phyloP scores from a whole-genome alignment of 2,888 invertebrate genomes.

The Apoda limacodes region DNA sequence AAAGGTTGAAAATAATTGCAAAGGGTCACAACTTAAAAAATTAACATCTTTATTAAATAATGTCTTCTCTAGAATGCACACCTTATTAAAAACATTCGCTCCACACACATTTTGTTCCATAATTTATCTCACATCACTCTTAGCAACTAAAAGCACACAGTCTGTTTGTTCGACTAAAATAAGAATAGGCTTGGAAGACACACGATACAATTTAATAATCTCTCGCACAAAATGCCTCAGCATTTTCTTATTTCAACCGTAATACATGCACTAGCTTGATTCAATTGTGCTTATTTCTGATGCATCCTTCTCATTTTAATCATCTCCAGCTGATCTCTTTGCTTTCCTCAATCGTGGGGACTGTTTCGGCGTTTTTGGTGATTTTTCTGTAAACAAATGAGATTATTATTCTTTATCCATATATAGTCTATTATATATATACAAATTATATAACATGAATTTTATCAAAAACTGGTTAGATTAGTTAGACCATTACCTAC shows the following conservation, averaged over 20 bases:
- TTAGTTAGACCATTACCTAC: no score
- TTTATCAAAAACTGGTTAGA: no score
- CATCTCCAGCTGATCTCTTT: conserved; percentile 79
- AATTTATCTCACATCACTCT: conserved; percentile 60
- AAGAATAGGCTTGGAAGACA: conserved; percentile 30
- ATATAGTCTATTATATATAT: no score
- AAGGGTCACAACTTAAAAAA: no score
- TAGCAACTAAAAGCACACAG: conserved; percentile 48
- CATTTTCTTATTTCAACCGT: conserved; percentile 47
- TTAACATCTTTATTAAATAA: conserved; percentile 65
- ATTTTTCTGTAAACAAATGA: conserved; percentile 82
- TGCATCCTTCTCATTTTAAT: conserved; percentile 51
- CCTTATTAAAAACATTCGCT: conserved; percentile 54
- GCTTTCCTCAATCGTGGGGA: conserved; percentile 84
- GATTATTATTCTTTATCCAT: no score
- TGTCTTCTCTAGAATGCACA: conserved; percentile 48
- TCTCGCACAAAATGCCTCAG: conserved; percentile 11
- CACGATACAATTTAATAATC: not conserved
- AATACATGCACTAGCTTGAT: no score
- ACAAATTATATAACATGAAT: no score
- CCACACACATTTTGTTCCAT: conserved; percentile 63
- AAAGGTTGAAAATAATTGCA: no score
- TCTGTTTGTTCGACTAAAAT: conserved; percentile 40
- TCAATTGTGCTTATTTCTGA: conserved; percentile 5
- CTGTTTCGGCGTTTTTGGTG: conserved; percentile 73